Base-by-base conservation (phyloP, 2,113 vertebrate genomes). In the Otolemur garnettii region DNA sequence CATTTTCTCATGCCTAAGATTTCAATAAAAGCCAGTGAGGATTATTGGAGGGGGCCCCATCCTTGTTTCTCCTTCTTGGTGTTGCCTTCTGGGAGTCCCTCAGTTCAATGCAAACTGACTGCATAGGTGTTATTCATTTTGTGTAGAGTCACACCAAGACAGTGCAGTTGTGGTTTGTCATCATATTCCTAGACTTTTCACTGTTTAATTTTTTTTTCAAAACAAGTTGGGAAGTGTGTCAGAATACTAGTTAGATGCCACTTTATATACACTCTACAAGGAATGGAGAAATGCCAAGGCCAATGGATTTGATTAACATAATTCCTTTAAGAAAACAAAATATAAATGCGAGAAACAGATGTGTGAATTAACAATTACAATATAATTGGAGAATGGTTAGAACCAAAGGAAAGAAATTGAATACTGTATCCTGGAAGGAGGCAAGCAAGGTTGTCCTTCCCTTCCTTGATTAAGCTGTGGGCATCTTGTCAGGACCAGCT, bases 281-380 rank as follows among this genome's bases (percentile, higher is more conserved):
- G n/a, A 6, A 15, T 87, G 11, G 53, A 79, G 14, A 33, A 55
- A 35, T 22, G 28, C 18, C 15, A 90, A 15, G 57, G 66, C 14
- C 12, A 90, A 19, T 62, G 66, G n/a, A 74, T 87, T 53, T 45
- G 33, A 77, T 53, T 55, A 72, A 9, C 55, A 6, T 6, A 82
- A 38, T 53, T 94, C 8, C 53, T 92, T 81, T 90, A n/a, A 66
- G 62, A 14, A 86, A 93, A 88, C 18, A n/a, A 55, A 82, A 81
- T 62, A 30, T 3, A 59, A 87, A 8, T 71, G 91, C 69, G 30
- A 79, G 53, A 82, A 53, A 60, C n/a, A 88, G 17, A 66, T 12
- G n/a, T 22, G n/a, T 17, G n/a, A 83, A 85, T 38, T 86, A 64
- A 74, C 45, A 24, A 59, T 82, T 21, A 30, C 26, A 38, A 30